Evolutionary conservation across 2,888 invertebrate species (phyloP).

Genomic region (Iselma pallidipennis): DNA sequence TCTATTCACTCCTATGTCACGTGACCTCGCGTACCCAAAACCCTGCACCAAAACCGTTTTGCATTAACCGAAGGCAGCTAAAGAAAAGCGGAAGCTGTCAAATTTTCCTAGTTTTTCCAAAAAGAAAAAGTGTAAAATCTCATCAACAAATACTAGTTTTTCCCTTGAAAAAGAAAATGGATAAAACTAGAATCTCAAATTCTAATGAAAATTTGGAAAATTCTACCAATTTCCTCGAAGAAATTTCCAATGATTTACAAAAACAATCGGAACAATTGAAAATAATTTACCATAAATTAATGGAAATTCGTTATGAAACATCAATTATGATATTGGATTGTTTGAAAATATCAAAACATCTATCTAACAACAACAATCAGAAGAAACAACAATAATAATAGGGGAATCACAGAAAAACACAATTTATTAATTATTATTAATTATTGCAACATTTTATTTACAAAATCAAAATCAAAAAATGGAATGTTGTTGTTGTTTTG

Average conservation of each 20-base stretch:
- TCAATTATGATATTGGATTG: not conserved
- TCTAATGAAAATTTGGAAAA: not conserved
- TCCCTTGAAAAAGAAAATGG: not conserved
- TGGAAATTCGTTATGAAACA: not conserved
- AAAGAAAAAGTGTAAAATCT: not conserved
- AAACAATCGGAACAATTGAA: slow-evolving; percentile 4
- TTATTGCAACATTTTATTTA: not conserved
- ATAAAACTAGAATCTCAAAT: not conserved
- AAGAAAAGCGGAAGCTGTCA: too few species aligned
- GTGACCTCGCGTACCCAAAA: too few species aligned
- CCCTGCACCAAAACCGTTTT: too few species aligned
- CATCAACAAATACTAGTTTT: too few species aligned
- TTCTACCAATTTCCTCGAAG: not conserved
- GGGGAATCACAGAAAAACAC: not conserved
- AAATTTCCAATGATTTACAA: not conserved
- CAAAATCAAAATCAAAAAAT: not conserved
- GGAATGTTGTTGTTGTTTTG: not conserved
- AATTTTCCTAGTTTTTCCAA: too few species aligned
- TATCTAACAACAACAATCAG: too few species aligned
- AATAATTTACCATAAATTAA: not conserved
- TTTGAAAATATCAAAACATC: not conserved
- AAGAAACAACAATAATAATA: not conserved
- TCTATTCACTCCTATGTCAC: too few species aligned
- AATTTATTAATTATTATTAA: not conserved
- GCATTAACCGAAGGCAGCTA: too few species aligned